Conservation (phyloP, 2,113 vertebrate species). For the Dicerorhinus sumatrensis region DNA sequence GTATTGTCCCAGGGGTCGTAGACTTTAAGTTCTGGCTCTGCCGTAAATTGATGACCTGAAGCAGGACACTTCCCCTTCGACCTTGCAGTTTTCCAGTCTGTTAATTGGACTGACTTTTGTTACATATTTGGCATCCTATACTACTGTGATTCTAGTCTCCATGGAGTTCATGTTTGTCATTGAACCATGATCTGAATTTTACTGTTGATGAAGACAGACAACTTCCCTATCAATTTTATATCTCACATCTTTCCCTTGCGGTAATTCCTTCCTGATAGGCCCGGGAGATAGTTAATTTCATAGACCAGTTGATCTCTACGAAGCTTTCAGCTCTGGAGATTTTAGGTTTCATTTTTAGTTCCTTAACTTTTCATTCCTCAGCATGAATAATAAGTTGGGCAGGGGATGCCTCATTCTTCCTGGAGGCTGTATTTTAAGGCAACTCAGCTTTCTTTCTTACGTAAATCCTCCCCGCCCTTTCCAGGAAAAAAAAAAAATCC, state of each 20-base stretch:
- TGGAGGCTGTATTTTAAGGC: constrained; percentile 51
- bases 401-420: constrained; percentile 28
- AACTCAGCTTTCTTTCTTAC: constrained; percentile 33
- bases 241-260: not conserved
- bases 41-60: not conserved
- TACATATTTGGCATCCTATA: not conserved
- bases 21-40: not conserved
- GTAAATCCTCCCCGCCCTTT: constrained; percentile 40
- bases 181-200: not conserved
- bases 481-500: not conserved
- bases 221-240: not conserved
- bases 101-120: not conserved
- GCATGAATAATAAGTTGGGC: not conserved
- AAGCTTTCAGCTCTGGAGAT: not conserved
- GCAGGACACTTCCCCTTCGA: not conserved
- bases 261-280: not conserved
- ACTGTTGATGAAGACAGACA: not conserved
- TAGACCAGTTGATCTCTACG: not conserved
- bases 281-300: not conserved
- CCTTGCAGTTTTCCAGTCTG: not conserved
- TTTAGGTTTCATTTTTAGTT: constrained; percentile 34
- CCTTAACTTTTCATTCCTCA: not conserved
- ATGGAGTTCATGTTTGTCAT: not conserved
- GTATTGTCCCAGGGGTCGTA: not conserved
- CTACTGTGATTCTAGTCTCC: not conserved